Evolutionary conservation across 1,140 invertebrate genomes (phyloP), one percentile per base, ranked within the genome.

Genomic region (Schlechtendalia chinensis): DNA sequence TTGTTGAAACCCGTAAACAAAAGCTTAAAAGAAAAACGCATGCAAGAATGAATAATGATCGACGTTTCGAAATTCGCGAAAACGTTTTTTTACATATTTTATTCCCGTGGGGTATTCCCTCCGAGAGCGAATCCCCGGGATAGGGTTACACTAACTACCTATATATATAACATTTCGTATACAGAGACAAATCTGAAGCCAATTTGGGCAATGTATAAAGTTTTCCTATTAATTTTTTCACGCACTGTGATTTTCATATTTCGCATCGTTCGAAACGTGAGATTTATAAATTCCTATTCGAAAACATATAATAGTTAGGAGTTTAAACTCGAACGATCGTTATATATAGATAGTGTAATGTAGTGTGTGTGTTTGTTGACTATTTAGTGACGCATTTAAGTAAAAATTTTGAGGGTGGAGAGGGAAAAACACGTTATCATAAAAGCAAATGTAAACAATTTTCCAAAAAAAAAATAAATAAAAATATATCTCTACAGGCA

Each of bases 191-290:
- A 69, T 69, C 67, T 24, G 16, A 69, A 69, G 45, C 45, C 67
- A 50, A 69, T 50, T 47, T 22, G 12, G 63, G 19, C 19, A 39
- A 67, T 32, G n/a, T 32, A 39, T 67, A 69, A 69, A 69, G 67
- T 69, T 69, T 69, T 69, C 67, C 12, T 69, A 69, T 69, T 50
- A 39, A 69, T 69, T 69, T 69, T 69, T 69, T 6, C 32, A 4
- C 32, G 3, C 32, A 1, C n/a, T 22, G 45, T 8, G 8, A 69
- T 69, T 69, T 50, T 8, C 45, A 69, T 50, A 27, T 39, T 39
- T 50, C 29, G 6, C 5, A 47, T 69, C 22, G 39, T 27, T 39
- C 14, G 67, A 24, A 69, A 69, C 39, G 24, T n/a, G 22, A 69
- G 24, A 65, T 65, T n/a, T 39, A 39, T 39, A 39, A 39, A 39